Conservation (phyloP, 1,140 invertebrate genomes). For the Penaeus japonicus region DNA sequence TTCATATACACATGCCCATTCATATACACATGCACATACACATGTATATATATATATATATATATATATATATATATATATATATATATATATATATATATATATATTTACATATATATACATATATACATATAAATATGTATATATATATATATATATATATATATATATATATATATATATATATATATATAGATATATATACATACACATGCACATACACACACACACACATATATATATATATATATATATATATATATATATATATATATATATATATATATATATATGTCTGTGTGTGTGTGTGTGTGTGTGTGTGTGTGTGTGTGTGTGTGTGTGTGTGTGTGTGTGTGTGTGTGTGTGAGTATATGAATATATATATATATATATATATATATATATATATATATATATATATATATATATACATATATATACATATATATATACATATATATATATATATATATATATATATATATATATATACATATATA, state of each 20-base stretch:
- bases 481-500: not conserved
- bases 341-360: not conserved
- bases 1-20: not conserved
- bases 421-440: not conserved
- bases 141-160: not conserved
- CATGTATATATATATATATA: not conserved
- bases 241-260: constrained; percentile 7
- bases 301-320: not conserved
- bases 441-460: not conserved
- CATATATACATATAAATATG: not conserved
- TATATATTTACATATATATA: not conserved
- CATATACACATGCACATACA: not conserved
- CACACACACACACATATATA: not conserved
- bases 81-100: not conserved
- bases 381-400: not conserved
- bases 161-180: not conserved
- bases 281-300: not conserved
- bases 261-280: not conserved
- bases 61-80: not conserved
- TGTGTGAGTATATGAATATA: not conserved
- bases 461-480: constrained; percentile 6
- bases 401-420: not conserved
- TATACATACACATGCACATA: not conserved
- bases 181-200: not conserved
- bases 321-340: not conserved